Evolutionary conservation across 1,140 invertebrate genomes (phyloP), one percentile per base, ranked within the genome.

Genomic region (Rhizoglyphus robini): DNA sequence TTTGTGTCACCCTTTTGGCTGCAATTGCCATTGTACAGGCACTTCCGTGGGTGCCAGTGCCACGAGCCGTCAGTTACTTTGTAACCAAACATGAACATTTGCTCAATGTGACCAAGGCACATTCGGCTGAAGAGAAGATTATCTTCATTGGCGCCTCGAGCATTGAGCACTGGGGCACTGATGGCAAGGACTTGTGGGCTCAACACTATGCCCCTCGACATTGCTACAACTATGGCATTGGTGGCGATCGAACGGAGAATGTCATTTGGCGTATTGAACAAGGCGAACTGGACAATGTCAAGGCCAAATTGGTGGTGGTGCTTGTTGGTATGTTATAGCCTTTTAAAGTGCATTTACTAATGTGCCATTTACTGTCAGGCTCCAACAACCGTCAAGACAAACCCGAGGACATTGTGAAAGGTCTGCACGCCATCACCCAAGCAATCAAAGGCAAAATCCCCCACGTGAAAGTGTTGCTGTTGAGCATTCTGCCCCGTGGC

Each of bases 351-450:
- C n/a, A n/a, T n/a, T n/a, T n/a, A n/a, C n/a, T n/a, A 46, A 46
- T 23, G 8, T 25, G 31, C 23, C 5, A 32, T n/a, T n/a, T n/a
- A n/a, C n/a, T n/a, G n/a, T 11, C 20, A 54, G 51, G 51, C 20
- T 54, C 8, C 51, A 54, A 54, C 51, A 54, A 54, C 59, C 25
- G 23, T 27, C 8, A 46, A 8, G 59, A 46, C 25, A 48, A 46
- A 8, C 25, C 59, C 8, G 63, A 51, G 31, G 63, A 65, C 13
- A 63, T 65, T 65, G 63, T 30, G 18, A 65, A 65, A 20, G 49
- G 23, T 13, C 15, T 62, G 4, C 25, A 65, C 18, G 46, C 4
- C 3, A 63, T 63, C 30, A 25, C 23, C 5, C 13, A 46, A 29
- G 32, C n/a, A 49, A 11, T 63, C n/a, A 11, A 41, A 5, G 8